Percentiles rank a stretch among this genome's conserved stretches.
Evolutionary conservation across 2,797 vertebrate species (phyloP).

Genomic region (Coreius guichenoti): DNA sequence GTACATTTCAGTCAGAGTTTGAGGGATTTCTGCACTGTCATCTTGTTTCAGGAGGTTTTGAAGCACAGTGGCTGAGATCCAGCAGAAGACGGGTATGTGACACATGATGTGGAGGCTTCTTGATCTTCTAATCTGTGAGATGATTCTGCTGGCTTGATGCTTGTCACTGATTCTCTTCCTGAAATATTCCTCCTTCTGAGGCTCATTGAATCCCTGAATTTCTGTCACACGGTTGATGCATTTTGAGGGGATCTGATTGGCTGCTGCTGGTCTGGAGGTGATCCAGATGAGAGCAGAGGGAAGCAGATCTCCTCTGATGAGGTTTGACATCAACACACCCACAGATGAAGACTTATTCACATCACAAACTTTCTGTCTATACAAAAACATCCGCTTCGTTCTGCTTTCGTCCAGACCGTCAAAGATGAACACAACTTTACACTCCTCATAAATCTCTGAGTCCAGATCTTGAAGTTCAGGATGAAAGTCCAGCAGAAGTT

Average conservation of each 20-base stretch:
- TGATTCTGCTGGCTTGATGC: not conserved
- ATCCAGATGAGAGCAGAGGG: slow-evolving; percentile 14
- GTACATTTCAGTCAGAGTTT: slow-evolving; percentile 17
- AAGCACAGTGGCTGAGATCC: not conserved
- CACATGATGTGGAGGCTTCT: not conserved
- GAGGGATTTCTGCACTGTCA: not conserved
- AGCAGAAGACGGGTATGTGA: not conserved
- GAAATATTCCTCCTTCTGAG: not conserved
- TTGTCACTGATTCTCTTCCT: not conserved
- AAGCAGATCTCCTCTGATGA: not conserved
- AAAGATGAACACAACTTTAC: not conserved
- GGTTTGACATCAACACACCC: slow-evolving; percentile 6
- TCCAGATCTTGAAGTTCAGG: slow-evolving; percentile 3
- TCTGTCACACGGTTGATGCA: not conserved
- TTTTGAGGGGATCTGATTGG: not conserved
- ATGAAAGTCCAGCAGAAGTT: not conserved
- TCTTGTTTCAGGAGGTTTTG: not conserved
- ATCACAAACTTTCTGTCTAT: accelerated
- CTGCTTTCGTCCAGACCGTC: slow-evolving; percentile 3
- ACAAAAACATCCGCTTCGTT: accelerated
- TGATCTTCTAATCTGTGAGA: not conserved
- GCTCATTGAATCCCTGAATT: not conserved
- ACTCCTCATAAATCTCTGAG: not conserved
- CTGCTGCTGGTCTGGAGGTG: slow-evolving; percentile 6
- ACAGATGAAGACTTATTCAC: not conserved